Percentiles rank a stretch among this genome's conserved stretches.
These are phyloP conservation scores for Pheosia tremula DNA, from an alignment of 2,888 invertebrate genomes.

Conservation along the genomic window DNA sequence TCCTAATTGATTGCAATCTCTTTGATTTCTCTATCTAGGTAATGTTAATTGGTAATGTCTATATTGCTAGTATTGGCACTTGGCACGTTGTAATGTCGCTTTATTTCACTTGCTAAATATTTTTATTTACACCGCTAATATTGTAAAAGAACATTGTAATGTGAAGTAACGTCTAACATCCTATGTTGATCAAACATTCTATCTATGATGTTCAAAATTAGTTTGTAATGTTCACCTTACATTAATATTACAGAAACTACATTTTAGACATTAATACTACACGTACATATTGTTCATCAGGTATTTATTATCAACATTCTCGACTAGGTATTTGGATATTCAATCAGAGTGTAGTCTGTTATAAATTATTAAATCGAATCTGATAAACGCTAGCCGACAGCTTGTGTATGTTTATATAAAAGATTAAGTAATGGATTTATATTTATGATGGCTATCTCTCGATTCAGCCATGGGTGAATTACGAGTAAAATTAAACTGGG, in stretches of 20 bases:
- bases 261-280: no score
- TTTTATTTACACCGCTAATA: not conserved
- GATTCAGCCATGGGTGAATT: constrained; percentile 62
- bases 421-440: constrained; percentile 59
- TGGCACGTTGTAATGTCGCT: not conserved
- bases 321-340: no score
- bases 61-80: not conserved
- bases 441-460: constrained; percentile 56
- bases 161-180: no score
- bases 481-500: constrained; percentile 72
- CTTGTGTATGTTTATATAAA: constrained; percentile 37
- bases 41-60: not conserved
- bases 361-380: not conserved
- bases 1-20: constrained; percentile 13
- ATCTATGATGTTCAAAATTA: no score
- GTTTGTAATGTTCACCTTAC: no score
- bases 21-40: constrained; percentile 5
- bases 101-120: not conserved
- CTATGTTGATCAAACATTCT: no score
- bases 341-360: not conserved
- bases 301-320: no score
- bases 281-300: no score
- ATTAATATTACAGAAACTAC: no score
- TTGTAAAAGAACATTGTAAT: no score
- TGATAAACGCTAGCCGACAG: not conserved